Percentiles rank a stretch among this genome's conserved stretches.
phyloP scores from a whole-genome alignment of 2,113 vertebrate species.

The Phrynocephalus versicolor region DNA sequence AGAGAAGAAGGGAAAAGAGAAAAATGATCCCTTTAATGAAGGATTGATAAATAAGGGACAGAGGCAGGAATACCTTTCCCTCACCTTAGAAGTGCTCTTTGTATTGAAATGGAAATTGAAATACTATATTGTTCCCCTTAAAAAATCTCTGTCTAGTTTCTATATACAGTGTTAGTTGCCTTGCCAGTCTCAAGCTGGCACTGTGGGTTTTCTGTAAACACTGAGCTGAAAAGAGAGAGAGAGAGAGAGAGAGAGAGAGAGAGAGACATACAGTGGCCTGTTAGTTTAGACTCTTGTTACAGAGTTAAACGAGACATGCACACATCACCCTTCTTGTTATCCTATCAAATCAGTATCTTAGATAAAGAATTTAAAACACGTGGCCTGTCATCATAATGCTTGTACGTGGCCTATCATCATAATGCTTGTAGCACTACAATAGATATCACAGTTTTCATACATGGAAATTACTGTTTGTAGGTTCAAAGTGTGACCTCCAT shows the following conservation, averaged over 20 bases:
- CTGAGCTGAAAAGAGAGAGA: slow-evolving; percentile 59
- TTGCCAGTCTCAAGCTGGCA: slow-evolving; percentile 83
- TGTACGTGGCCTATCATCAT: neutral
- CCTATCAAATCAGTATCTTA: slow-evolving; percentile 43
- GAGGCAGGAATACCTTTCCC: neutral
- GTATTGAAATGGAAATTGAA: neutral
- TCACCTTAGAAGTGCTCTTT: slow-evolving; percentile 22
- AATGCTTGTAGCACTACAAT: slow-evolving; percentile 50
- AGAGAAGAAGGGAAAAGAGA: slow-evolving; percentile 17
- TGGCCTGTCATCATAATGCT: slow-evolving; percentile 15
- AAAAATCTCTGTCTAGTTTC: slow-evolving; percentile 47
- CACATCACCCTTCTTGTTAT: slow-evolving; percentile 36
- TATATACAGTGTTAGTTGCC: slow-evolving; percentile 73
- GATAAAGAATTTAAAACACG: slow-evolving; percentile 41
- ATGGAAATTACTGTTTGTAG: slow-evolving; percentile 48
- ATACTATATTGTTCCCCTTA: neutral
- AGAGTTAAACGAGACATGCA: slow-evolving; percentile 65
- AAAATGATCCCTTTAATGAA: slow-evolving; percentile 17
- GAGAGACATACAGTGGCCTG: slow-evolving; percentile 62
- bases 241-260: neutral
- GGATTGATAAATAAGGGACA: slow-evolving; percentile 30
- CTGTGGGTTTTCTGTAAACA: slow-evolving; percentile 81
- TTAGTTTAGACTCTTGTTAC: slow-evolving; percentile 72
- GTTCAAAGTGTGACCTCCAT: neutral
- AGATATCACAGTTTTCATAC: slow-evolving; percentile 59